Evolutionary conservation across 2,888 invertebrate genomes (phyloP), one percentile per base, ranked within the genome.

Genomic region (Steromphala cineraria): DNA sequence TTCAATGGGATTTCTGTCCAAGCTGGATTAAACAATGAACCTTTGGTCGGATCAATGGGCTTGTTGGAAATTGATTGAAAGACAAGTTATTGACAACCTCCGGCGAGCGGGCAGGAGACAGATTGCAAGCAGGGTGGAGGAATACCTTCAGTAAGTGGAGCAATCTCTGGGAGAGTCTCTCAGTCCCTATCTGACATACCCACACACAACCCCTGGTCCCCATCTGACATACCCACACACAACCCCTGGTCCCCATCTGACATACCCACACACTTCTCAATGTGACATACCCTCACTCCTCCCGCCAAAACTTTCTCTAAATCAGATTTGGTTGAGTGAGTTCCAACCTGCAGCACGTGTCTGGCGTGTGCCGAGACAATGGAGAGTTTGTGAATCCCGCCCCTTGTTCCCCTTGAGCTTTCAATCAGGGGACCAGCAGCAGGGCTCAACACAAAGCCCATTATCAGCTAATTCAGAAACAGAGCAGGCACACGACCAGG

Each of bases 371-470:
- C 62, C 28, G 21, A 62, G 28, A 62, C 62, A 62, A 62, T 62
- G 62, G n/a, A 62, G 28, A 24, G 62, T 62, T 62, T 62, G 62
- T 62, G 62, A 62, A 62, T 62, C 62, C 62, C 62, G 21, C 62
- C 62, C 28, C 24, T 28, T 24, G 13, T 24, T 15, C 62, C 62
- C 62, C 62, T 21, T 62, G 15, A 62, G 21, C 62, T 62, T 28
- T 24, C 62, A 62, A 62, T 28, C 28, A 62, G 28, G 62, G 28
- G 62, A 24, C 15, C 62, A 62, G 21, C 28, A 62, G 28, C 24
- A 28, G 62, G 62, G n/a, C 62, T 15, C 13, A 24, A 62, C 62
- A 62, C 62, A 62, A 62, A 62, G 62, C 62, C 62, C 24, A 62
- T 62, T 62, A 62, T 62, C 62, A 28, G 28, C 15, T 62, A 24